These are phyloP conservation scores for Eueides isabella DNA, from an alignment of 1,140 invertebrate species.

Conservation along the genomic window DNA sequence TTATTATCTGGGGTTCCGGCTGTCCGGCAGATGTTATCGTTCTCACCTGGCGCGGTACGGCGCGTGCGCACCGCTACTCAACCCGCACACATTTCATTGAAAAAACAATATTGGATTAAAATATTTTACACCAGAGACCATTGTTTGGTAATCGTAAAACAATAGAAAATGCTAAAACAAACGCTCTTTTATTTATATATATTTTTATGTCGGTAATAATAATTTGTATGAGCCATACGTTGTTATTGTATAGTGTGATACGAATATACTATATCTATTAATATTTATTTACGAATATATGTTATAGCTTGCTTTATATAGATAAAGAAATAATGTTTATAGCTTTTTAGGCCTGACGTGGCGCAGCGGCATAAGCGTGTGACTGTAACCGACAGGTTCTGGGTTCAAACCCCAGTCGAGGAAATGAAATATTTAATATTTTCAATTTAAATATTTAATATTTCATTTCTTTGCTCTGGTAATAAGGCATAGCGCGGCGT, in stretches of 20 bases:
- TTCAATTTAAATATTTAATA: no score
- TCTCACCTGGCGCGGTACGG: constrained; percentile 48
- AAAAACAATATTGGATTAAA: constrained; percentile 15
- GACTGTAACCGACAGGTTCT: no score
- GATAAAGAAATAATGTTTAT: no score
- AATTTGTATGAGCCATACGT: neutral
- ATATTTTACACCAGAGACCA: neutral
- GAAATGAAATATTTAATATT: no score
- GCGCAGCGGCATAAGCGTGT: no score
- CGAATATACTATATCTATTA: neutral
- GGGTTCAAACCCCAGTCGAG: no score
- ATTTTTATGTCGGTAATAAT: neutral
- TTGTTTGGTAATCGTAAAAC: neutral
- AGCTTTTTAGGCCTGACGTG: no score
- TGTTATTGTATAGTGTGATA: neutral
- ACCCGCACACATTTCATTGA: constrained; percentile 24
- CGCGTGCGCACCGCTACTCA: constrained; percentile 9
- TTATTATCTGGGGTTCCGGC: constrained; percentile 36
- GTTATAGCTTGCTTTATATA: no score
- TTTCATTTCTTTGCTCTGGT: no score
- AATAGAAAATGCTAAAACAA: neutral
- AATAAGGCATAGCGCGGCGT: no score
- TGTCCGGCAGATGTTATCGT: constrained; percentile 48
- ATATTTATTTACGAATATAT: no score
- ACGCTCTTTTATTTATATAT: neutral